Evolutionary conservation across 2,113 vertebrate genomes (phyloP).

Genomic region (Thymallus thymallus): DNA sequence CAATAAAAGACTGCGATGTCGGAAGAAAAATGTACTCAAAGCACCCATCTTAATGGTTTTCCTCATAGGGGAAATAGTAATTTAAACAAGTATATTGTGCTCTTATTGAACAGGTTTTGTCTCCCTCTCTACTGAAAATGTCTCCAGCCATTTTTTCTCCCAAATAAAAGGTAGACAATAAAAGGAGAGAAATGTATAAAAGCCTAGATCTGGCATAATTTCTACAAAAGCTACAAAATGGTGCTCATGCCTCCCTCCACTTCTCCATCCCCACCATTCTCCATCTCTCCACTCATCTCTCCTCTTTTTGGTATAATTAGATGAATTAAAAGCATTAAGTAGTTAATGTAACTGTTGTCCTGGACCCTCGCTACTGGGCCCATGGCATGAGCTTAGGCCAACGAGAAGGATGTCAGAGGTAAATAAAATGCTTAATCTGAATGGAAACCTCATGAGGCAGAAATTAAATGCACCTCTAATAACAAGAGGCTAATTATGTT

Average conservation of each 20-base stretch:
- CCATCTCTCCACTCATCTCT: slow-evolving; percentile 32
- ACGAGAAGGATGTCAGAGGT: slow-evolving; percentile 77
- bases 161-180: slow-evolving; percentile 85
- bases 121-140: slow-evolving; percentile 55
- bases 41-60: slow-evolving; percentile 88
- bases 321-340: slow-evolving; percentile 90
- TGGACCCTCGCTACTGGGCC: slow-evolving; percentile 55
- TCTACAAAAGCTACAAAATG: slow-evolving; percentile 72
- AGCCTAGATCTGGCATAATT: slow-evolving; percentile 74
- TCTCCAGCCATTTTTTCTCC: slow-evolving; percentile 8
- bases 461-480: slow-evolving; percentile 84
- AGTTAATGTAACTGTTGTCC: slow-evolving; percentile 84
- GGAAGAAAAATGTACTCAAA: slow-evolving; percentile 79
- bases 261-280: slow-evolving; percentile 54
- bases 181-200: slow-evolving; percentile 83
- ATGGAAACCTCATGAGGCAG: slow-evolving; percentile 80
- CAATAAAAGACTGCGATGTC: slow-evolving; percentile 57
- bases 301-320: slow-evolving; percentile 85
- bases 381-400: slow-evolving; percentile 68
- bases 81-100: slow-evolving; percentile 95
- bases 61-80: slow-evolving; percentile 85
- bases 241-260: slow-evolving; percentile 46
- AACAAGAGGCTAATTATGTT: slow-evolving; percentile 78
- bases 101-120: slow-evolving; percentile 93
- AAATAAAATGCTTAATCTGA: slow-evolving; percentile 79